These are phyloP conservation scores for Zaprionus vittiger DNA, from an alignment of 1,140 invertebrate genomes.

Conservation along the genomic window DNA sequence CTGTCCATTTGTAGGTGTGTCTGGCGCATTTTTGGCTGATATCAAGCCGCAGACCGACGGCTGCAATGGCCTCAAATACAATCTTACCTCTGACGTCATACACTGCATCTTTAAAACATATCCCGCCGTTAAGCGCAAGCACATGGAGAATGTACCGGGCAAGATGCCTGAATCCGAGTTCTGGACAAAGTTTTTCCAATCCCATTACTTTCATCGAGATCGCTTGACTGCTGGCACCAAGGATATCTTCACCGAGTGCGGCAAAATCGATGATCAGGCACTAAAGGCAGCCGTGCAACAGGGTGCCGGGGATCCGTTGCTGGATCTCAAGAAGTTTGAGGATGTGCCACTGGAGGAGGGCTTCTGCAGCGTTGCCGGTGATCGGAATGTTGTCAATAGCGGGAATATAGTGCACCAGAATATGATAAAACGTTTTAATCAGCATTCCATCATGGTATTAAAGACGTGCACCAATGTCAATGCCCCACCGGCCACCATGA, in stretches of 20 bases:
- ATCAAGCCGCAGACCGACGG: constrained; percentile 99
- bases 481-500: constrained; percentile 21
- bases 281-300: constrained; percentile 91
- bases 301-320: constrained; percentile 91
- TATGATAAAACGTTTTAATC: constrained; percentile 98
- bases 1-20: constrained; percentile 87
- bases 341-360: constrained; percentile 90
- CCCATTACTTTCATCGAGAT: constrained; percentile 99
- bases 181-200: constrained; percentile 99
- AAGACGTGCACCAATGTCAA: constrained; percentile 88
- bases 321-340: constrained; percentile 92
- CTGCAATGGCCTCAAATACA: constrained; percentile 98
- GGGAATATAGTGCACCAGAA: constrained; percentile 94
- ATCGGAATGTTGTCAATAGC: constrained; percentile 86
- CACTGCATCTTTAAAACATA: constrained; percentile 99
- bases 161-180: constrained; percentile 98
- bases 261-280: constrained; percentile 96
- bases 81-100: constrained; percentile 98
- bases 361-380: constrained; percentile 86
- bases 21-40: constrained; percentile 95
- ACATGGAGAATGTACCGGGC: constrained; percentile 97
- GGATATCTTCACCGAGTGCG: constrained; percentile 98
- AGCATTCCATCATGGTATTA: constrained; percentile 98
- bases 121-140: constrained; percentile 98
- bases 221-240: constrained; percentile 94